phyloP scores from a whole-genome alignment of 2,113 vertebrate genomes.

The Hirundichthys speculiger region DNA sequence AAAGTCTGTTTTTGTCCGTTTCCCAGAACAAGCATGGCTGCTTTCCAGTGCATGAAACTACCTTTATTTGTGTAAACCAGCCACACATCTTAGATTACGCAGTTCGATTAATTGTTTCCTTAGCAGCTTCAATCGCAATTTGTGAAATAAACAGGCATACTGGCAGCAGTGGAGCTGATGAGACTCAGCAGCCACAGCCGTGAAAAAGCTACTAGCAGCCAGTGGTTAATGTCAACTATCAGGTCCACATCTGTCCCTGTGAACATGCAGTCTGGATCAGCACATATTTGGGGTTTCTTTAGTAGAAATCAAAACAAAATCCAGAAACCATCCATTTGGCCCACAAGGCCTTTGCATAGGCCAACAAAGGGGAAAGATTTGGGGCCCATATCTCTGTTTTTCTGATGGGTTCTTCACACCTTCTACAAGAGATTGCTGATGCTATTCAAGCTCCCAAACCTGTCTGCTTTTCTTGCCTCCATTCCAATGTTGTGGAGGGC shows the following conservation, averaged over 20 bases:
- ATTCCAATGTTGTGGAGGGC: conserved; percentile 29
- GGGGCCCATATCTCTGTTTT: conserved; percentile 15
- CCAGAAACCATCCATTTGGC: conserved; percentile 33
- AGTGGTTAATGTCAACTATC: conserved; percentile 33
- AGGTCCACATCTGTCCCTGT: conserved; percentile 40
- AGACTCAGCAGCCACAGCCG: conserved; percentile 35
- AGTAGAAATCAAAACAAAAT: conserved; percentile 37
- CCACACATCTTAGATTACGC: conserved; percentile 38
- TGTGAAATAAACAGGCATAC: conserved; percentile 34
- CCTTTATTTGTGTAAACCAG: conserved; percentile 59
- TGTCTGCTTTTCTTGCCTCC: conserved; percentile 20
- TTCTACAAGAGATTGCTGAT: conserved; percentile 36
- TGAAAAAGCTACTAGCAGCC: conserved; percentile 43
- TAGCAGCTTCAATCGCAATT: conserved; percentile 61
- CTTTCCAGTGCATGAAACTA: conserved; percentile 74
- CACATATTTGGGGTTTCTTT: conserved; percentile 33
- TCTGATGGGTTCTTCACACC: conserved; percentile 18
- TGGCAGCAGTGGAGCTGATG: conserved; percentile 41
- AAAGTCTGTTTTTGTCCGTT: conserved; percentile 39
- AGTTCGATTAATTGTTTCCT: conserved; percentile 38
- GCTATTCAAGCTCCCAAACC: conserved; percentile 24
- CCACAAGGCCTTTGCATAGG: conserved; percentile 49
- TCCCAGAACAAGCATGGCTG: conserved; percentile 53
- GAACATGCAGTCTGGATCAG: conserved; percentile 61
- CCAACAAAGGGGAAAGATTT: conserved; percentile 25